Conservation (phyloP, 2,797 vertebrate species). For the Dipus sagitta region DNA sequence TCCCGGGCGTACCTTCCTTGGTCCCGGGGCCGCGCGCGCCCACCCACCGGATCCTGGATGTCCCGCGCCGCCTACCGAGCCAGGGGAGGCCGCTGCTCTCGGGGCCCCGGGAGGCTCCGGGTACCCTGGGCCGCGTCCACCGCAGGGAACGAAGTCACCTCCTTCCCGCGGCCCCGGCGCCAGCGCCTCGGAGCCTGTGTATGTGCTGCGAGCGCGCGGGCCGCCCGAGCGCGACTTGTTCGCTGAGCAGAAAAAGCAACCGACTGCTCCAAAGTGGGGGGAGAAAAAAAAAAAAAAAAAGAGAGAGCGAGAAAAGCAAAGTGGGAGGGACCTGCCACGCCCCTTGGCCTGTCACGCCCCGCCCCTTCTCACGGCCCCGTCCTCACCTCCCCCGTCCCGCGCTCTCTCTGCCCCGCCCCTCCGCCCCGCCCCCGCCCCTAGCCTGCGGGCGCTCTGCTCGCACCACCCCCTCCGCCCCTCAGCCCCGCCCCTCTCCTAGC, state of each 20-base stretch:
- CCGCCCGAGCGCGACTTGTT: conserved; percentile 61
- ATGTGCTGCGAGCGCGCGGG: conserved; percentile 62
- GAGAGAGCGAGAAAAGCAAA: conserved; percentile 22
- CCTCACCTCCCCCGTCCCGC: too few relatives aligned
- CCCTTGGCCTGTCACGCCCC: background rate
- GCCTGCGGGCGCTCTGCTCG: background rate
- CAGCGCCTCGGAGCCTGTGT: conserved; percentile 72
- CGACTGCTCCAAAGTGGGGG: conserved; percentile 62
- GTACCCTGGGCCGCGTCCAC: conserved; percentile 67
- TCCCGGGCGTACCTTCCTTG: background rate
- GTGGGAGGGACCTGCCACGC: background rate
- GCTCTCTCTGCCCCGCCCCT: too few relatives aligned
- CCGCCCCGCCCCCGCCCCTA: too few relatives aligned
- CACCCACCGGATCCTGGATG: conserved; percentile 14
- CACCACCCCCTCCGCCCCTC: background rate
- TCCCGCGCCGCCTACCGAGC: conserved; percentile 63
- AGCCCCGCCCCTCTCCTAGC: too few relatives aligned
- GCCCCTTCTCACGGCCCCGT: background rate
- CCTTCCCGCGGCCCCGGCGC: conserved; percentile 73
- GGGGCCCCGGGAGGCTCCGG: conserved; percentile 19
- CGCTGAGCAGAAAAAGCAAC: conserved; percentile 20
- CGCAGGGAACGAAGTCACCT: conserved; percentile 59
- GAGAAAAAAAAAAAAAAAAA: background rate
- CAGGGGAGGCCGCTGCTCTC: conserved; percentile 46
- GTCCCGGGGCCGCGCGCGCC: background rate